Percentiles rank a stretch among this genome's conserved stretches.
Evolutionary conservation across 2,888 invertebrate species (phyloP).

Genomic region (Drosophila neonasuta): DNA sequence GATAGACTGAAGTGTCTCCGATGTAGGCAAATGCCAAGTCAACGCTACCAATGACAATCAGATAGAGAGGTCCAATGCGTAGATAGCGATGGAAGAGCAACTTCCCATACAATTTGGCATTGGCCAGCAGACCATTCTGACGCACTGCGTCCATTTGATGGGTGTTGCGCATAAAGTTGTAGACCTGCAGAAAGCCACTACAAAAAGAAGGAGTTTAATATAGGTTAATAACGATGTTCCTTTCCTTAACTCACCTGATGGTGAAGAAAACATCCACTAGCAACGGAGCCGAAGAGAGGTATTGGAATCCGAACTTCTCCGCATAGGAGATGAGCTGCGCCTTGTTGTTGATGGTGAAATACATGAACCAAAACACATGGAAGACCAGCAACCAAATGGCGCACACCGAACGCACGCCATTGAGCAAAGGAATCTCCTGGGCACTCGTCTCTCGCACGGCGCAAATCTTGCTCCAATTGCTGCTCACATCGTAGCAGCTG

Average conservation of each 20-base stretch:
- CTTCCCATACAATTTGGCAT: conserved; percentile 76
- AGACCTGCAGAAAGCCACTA: conserved; percentile 81
- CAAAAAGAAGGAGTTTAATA: background rate
- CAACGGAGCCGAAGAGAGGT: conserved; percentile 80
- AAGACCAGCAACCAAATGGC: conserved; percentile 81
- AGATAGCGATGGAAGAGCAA: conserved; percentile 80
- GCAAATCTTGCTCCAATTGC: conserved; percentile 73
- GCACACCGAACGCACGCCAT: conserved; percentile 81
- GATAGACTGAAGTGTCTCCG: conserved; percentile 81
- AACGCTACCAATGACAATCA: conserved; percentile 78
- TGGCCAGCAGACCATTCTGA: conserved; percentile 65
- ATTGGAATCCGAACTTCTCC: conserved; percentile 78
- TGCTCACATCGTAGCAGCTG: conserved; percentile 79
- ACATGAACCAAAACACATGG: conserved; percentile 82
- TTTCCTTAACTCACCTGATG: conserved; percentile 74
- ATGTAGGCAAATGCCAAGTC: conserved; percentile 81
- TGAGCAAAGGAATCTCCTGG: conserved; percentile 80
- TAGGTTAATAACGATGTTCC: background rate
- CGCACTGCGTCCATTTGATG: conserved; percentile 76
- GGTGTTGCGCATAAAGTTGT: conserved; percentile 80
- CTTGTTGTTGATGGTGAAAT: conserved; percentile 81
- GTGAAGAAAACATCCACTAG: conserved; percentile 82
- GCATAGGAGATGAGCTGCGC: conserved; percentile 79
- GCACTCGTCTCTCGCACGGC: conserved; percentile 60
- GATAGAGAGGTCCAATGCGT: conserved; percentile 80